These are phyloP conservation scores for Pheosia tremula DNA, from an alignment of 2,888 invertebrate species.

Conservation along the genomic window DNA sequence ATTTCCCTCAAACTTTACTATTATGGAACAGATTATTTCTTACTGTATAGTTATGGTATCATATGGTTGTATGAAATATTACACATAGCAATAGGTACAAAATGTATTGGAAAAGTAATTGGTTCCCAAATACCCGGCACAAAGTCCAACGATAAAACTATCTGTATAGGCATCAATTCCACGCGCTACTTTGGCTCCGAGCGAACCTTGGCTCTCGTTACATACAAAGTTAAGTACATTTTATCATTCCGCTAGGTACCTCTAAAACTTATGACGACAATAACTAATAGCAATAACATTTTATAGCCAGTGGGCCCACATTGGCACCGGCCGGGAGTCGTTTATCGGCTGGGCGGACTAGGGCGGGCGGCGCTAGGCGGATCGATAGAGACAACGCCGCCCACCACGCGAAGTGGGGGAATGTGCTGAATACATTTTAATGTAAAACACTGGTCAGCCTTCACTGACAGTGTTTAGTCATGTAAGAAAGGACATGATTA, in stretches of 20 bases:
- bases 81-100: too few relatives aligned
- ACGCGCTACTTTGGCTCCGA: not conserved
- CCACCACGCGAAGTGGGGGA: conserved; percentile 34
- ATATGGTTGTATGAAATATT: too few relatives aligned
- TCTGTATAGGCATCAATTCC: too few relatives aligned
- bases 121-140: not conserved
- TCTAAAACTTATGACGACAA: conserved; percentile 63
- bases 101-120: too few relatives aligned
- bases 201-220: conserved; percentile 2
- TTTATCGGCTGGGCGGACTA: conserved; percentile 62
- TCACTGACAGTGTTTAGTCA: not conserved
- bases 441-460: conserved; percentile 20
- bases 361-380: conserved; percentile 64
- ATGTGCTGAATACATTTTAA: conserved; percentile 38
- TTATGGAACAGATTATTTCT: too few relatives aligned
- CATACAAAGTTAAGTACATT: conserved; percentile 36
- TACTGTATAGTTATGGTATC: too few relatives aligned
- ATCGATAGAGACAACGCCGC: conserved; percentile 63
- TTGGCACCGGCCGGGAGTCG: conserved; percentile 52
- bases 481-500: not conserved
- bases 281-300: conserved; percentile 74
- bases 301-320: conserved; percentile 68
- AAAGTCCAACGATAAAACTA: too few relatives aligned
- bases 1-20: too few relatives aligned
- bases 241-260: conserved; percentile 39